Base-by-base conservation (phyloP, 2,797 vertebrate species). In the Mormyrus proboscirostris region DNA sequence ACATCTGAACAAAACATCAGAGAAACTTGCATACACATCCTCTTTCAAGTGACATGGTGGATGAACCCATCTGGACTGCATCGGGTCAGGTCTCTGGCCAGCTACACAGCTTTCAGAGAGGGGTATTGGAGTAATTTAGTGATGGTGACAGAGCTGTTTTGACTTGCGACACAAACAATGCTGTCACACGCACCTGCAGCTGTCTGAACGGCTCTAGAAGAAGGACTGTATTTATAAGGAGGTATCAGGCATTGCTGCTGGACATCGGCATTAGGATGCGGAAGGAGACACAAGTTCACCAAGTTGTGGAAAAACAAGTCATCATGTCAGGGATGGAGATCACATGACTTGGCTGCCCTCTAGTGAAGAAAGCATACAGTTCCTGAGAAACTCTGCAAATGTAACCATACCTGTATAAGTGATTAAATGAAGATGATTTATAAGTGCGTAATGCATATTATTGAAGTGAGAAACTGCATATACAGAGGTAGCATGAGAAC, bases 281-380 rank as follows among this genome's bases (percentile, higher is more conserved):
- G 65, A 33, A 69, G 65, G 29, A 33, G 10, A 69, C 2, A 12
- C 65, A 33, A 69, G 65, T 73, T 73, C 29, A 14, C 65, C 65
- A 73, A 73, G 16, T 22, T 82, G 8, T 22, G 41, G 76, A 82
- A 41, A 82, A 82, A 82, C 41, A 82, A 47, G 47, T 44, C 47
- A 49, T 83, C 44, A 49, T 22, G 16, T 22, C n/a, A 44, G 7
- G 79, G 79, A 49, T 44, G 44, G 79, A 12, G 79, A 44, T 83
- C 79, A 83, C 47, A 25, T 83, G 41, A 10, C 79, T 44, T 83
- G 79, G 38, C 79, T 83, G 79, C 79, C 79, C 79, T 83, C 79
- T 83, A 83, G 79, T 83, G 79, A 83, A 49, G 41, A 44, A 83
- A 83, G 47, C 47, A 83, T 47, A 49, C 76, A 83, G 79, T 22